phyloP scores from a whole-genome alignment of 2,888 invertebrate genomes.

The Ommatoiulus sabulosus region DNA sequence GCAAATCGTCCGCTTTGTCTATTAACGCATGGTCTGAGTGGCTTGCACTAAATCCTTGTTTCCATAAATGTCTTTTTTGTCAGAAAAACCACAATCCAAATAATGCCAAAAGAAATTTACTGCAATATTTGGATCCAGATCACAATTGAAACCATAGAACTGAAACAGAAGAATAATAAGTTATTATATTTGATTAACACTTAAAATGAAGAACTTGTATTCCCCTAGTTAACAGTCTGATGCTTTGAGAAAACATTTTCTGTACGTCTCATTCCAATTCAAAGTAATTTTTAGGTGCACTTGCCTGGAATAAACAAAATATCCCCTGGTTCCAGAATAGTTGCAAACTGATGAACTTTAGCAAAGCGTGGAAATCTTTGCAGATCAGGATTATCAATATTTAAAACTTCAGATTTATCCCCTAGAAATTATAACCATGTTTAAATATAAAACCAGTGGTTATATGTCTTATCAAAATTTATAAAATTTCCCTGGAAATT shows the following conservation, averaged over 20 bases:
- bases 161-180: constrained; percentile 61
- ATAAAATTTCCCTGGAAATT: constrained; percentile 40
- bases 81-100: constrained; percentile 68
- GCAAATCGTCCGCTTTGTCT: constrained; percentile 68
- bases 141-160: constrained; percentile 75
- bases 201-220: too few species aligned
- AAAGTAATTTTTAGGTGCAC: background rate
- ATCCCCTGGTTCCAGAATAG: constrained; percentile 70
- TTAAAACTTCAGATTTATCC: constrained; percentile 71
- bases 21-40: constrained; percentile 68
- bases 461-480: too few species aligned
- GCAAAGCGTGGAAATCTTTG: constrained; percentile 69
- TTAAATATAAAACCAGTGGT: too few species aligned
- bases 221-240: too few species aligned
- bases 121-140: constrained; percentile 70
- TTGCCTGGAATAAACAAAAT: constrained; percentile 71
- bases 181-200: too few species aligned
- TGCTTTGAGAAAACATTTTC: too few species aligned
- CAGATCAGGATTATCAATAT: constrained; percentile 70
- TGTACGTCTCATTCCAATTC: too few species aligned
- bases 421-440: constrained; percentile 63
- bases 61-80: constrained; percentile 72
- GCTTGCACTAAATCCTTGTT: constrained; percentile 71
- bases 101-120: constrained; percentile 73
- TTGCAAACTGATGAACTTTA: constrained; percentile 67